Evolutionary conservation across 2,113 vertebrate genomes (phyloP).

Genomic region (Calyptomena viridis): DNA sequence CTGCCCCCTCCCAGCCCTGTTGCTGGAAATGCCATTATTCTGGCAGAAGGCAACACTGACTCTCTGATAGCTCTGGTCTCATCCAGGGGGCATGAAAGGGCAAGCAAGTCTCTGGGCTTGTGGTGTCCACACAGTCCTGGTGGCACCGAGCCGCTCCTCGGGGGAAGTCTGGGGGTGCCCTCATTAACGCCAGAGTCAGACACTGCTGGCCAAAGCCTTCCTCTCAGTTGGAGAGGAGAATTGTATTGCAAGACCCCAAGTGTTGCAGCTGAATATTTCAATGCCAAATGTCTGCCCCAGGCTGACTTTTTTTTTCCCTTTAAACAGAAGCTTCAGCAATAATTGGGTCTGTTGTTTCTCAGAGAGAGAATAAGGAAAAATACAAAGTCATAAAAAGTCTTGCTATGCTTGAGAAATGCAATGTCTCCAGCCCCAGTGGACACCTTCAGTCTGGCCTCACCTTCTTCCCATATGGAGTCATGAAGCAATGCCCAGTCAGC

Average conservation of each 20-base stretch:
- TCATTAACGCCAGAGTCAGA: not conserved
- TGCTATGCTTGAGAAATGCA: not conserved
- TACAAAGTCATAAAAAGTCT: not conserved
- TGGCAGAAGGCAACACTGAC: not conserved
- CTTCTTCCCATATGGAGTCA: fast-evolving
- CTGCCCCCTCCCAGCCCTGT: not conserved
- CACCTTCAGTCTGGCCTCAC: not conserved
- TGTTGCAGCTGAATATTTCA: not conserved
- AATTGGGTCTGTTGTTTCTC: slow-evolving; percentile 33
- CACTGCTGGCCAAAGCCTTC: not conserved
- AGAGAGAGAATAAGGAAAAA: not conserved
- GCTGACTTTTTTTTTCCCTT: not conserved
- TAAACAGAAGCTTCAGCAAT: slow-evolving; percentile 29
- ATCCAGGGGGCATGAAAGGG: not conserved
- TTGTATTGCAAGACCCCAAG: not conserved
- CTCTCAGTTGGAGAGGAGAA: not conserved
- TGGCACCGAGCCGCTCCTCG: not conserved
- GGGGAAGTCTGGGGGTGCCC: not conserved
- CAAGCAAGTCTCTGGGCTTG: not conserved
- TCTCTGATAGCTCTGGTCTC: not conserved
- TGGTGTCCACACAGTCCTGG: not conserved
- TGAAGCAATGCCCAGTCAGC: not conserved
- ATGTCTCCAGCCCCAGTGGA: not conserved
- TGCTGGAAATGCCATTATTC: not conserved
- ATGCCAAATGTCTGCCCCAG: not conserved